Conservation (phyloP, 2,797 vertebrate genomes). For the Philypnodon macrostomus region DNA sequence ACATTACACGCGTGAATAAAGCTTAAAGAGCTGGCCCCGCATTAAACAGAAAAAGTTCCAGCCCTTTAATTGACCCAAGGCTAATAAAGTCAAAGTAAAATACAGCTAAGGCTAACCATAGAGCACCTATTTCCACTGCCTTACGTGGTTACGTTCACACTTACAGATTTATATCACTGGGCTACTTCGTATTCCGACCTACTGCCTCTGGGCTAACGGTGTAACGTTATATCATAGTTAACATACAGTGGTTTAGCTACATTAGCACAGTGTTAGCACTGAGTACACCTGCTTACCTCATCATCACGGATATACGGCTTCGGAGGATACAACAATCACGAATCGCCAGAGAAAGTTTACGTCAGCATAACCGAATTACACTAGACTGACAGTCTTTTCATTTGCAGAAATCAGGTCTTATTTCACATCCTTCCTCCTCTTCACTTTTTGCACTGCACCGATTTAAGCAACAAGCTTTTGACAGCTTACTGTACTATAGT, state of each 20-base stretch:
- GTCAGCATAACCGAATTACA: slow-evolving; percentile 34
- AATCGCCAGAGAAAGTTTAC: slow-evolving; percentile 48
- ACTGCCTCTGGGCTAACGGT: slow-evolving; percentile 11
- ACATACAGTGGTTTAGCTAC: slow-evolving; percentile 33
- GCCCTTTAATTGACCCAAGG: neutral
- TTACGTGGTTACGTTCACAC: neutral
- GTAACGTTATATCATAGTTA: neutral
- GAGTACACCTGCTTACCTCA: slow-evolving; percentile 72
- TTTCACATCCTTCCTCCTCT: slow-evolving; percentile 35
- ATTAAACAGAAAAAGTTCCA: neutral
- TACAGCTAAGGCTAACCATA: slow-evolving; percentile 4
- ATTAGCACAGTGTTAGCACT: slow-evolving; percentile 47
- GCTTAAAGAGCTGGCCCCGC: too few species aligned
- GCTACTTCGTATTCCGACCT: neutral
- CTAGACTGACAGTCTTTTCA: slow-evolving; percentile 38
- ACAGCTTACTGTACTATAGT: slow-evolving; percentile 75
- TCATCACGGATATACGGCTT: slow-evolving; percentile 59
- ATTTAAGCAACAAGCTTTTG: slow-evolving; percentile 83
- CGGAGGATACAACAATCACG: slow-evolving; percentile 57
- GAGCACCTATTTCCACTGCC: neutral
- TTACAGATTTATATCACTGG: neutral
- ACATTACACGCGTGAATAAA: too few species aligned
- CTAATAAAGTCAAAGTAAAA: slow-evolving; percentile 2
- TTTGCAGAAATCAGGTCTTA: slow-evolving; percentile 1
- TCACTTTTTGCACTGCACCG: slow-evolving; percentile 69